Conservation (phyloP, 2,888 invertebrate genomes). For the Phaonia tiefii region DNA sequence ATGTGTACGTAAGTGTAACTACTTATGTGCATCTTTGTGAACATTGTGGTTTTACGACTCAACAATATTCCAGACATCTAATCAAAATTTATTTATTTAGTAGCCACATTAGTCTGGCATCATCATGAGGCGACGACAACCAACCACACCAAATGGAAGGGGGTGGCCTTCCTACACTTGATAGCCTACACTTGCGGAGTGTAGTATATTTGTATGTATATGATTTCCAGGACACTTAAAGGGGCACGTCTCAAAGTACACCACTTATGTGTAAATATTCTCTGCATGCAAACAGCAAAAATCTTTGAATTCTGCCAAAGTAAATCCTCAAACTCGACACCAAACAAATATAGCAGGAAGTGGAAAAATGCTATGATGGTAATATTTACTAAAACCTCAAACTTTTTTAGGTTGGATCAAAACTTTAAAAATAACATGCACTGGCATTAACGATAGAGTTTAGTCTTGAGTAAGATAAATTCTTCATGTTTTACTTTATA, state of each 20-base stretch:
- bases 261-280: too few species aligned
- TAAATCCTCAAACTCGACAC: slow-evolving; percentile 16
- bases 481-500: slow-evolving; percentile 24
- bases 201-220: too few species aligned
- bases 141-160: too few species aligned
- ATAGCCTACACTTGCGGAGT: too few species aligned
- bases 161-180: not conserved
- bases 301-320: slow-evolving; percentile 30
- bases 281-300: not conserved
- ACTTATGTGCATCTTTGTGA: not conserved
- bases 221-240: too few species aligned
- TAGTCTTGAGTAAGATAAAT: slow-evolving; percentile 58
- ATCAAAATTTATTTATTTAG: slow-evolving; percentile 37
- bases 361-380: not conserved
- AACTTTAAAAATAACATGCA: slow-evolving; percentile 35
- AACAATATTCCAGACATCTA: slow-evolving; percentile 21
- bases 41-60: slow-evolving; percentile 31
- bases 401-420: not conserved
- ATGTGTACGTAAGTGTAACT: not conserved
- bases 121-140: too few species aligned
- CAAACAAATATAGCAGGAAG: slow-evolving; percentile 7
- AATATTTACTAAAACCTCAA: too few species aligned
- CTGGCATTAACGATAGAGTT: slow-evolving; percentile 20
- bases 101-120: slow-evolving; percentile 6
- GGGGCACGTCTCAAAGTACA: too few species aligned